Percentiles rank a stretch among this genome's conserved stretches.
Conservation (phyloP, 2,888 invertebrate species). For the Liopterus haemorrhoidalis region DNA sequence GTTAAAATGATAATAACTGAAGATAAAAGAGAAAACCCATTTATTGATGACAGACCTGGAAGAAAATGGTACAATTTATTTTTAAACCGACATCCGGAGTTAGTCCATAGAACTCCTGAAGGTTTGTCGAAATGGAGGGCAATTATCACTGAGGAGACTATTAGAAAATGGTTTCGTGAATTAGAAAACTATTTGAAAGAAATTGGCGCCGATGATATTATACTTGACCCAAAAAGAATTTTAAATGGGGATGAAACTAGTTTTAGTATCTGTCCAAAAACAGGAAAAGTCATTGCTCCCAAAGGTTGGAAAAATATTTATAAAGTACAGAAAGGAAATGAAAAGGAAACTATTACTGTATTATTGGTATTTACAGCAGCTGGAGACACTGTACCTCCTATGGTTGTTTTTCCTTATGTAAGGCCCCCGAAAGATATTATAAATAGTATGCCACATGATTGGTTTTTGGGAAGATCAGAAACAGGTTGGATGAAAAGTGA, state of each 20-base stretch:
- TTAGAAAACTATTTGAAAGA: too few species aligned
- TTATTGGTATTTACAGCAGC: too few species aligned
- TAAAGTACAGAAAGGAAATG: too few species aligned
- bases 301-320: too few species aligned
- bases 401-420: conserved; percentile 20
- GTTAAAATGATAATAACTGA: conserved; percentile 12
- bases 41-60: conserved; percentile 26
- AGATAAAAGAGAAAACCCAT: conserved; percentile 8
- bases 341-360: too few species aligned
- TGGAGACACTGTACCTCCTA: conserved; percentile 18
- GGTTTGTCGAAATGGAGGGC: conserved; percentile 22
- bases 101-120: conserved; percentile 18
- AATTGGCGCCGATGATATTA: too few species aligned
- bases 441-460: conserved; percentile 11
- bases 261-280: too few species aligned
- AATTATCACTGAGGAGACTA: too few species aligned
- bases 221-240: too few species aligned
- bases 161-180: conserved; percentile 25
- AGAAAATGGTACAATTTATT: conserved; percentile 27
- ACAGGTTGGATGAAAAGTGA: too few species aligned
- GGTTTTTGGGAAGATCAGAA: conserved; percentile 28
- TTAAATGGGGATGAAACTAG: too few species aligned
- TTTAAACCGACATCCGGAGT: conserved; percentile 21
- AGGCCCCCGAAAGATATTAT: conserved; percentile 12
- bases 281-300: too few species aligned